These are phyloP conservation scores for Silvanus unidentatus DNA, from an alignment of 2,888 invertebrate genomes.

Conservation along the genomic window DNA sequence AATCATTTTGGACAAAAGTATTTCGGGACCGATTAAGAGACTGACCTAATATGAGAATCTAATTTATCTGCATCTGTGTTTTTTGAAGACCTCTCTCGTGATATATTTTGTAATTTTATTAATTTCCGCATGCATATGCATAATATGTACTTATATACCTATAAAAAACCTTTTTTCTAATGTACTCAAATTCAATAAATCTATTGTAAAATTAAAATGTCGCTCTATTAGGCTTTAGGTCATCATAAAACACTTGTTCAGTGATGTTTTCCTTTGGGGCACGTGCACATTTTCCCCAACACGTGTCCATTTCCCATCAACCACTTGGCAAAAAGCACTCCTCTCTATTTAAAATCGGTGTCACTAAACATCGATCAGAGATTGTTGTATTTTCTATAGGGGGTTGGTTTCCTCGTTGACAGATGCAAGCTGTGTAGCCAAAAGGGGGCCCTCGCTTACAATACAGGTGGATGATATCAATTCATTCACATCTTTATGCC, in stretches of 20 bases:
- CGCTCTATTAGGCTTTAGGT: no score
- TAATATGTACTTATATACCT: no score
- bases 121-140: not conserved
- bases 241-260: no score
- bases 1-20: slow-evolving; percentile 98
- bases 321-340: slow-evolving; percentile 36
- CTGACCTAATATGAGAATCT: not conserved
- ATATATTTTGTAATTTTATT: slow-evolving; percentile 1
- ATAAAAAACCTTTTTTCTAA: not conserved
- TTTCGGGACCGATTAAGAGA: slow-evolving; percentile 86
- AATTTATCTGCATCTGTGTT: not conserved
- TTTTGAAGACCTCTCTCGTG: not conserved
- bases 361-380: no score
- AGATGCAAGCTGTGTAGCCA: not conserved
- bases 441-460: slow-evolving; percentile 9
- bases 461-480: slow-evolving; percentile 32
- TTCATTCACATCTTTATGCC: slow-evolving; percentile 35
- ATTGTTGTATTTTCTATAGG: not conserved
- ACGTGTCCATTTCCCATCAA: slow-evolving; percentile 42
- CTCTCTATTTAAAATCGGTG: no score
- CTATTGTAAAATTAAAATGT: no score
- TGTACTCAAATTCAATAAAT: not conserved
- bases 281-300: slow-evolving; percentile 44
- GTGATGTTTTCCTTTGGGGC: slow-evolving; percentile 16
- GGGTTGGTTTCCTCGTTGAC: slow-evolving; percentile 2